phyloP scores from a whole-genome alignment of 2,888 invertebrate species.

The Microchrysa polita region DNA sequence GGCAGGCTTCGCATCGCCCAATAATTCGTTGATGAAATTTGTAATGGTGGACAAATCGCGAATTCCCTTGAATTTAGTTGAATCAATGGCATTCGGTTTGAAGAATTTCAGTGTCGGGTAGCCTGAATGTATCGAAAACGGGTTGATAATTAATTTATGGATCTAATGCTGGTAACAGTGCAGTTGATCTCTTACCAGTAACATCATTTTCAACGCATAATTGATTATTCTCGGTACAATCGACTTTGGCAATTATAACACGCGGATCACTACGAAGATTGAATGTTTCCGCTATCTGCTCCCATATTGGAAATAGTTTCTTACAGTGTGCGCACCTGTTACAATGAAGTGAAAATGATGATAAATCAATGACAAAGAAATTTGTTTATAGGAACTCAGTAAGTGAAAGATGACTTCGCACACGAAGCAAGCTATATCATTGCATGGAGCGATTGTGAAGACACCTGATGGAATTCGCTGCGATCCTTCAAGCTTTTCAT shows the following conservation, averaged over 20 bases:
- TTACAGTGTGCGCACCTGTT: conserved; percentile 88
- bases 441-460: too few relatives aligned
- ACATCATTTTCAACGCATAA: conserved; percentile 83
- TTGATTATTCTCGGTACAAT: conserved; percentile 80
- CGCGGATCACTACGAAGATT: conserved; percentile 70
- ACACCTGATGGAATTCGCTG: too few relatives aligned
- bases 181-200: conserved; percentile 62
- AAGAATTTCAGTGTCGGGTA: conserved; percentile 89
- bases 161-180: too few relatives aligned
- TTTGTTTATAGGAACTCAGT: too few relatives aligned
- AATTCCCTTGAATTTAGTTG: conserved; percentile 80
- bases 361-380: too few relatives aligned
- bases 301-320: conserved; percentile 84
- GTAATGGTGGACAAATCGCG: conserved; percentile 81
- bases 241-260: conserved; percentile 82
- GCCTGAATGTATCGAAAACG: conserved; percentile 63
- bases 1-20: conserved; percentile 61
- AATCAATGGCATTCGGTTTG: conserved; percentile 72
- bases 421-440: too few relatives aligned
- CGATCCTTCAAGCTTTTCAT: too few relatives aligned
- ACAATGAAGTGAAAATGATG: background rate
- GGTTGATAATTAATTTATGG: conserved; percentile 57
- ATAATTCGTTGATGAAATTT: conserved; percentile 79
- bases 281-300: conserved; percentile 78
- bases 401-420: too few relatives aligned